Conservation (phyloP, 2,113 vertebrate genomes). For the Caracal caracal region DNA sequence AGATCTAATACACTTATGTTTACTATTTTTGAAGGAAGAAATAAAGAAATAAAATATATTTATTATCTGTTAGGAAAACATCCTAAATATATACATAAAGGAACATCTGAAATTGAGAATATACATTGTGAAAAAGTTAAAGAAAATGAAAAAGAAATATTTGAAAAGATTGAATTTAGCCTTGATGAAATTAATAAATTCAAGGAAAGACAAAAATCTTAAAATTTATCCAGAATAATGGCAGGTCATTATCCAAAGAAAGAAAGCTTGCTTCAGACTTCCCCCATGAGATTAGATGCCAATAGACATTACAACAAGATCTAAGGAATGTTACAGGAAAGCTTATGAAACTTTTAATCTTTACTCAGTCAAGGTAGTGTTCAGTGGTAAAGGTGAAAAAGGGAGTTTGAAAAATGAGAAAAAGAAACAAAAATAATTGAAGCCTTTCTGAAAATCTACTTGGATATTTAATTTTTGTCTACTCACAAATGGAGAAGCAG, state of each 20-base stretch:
- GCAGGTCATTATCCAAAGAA: not conserved
- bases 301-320: not conserved
- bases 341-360: not conserved
- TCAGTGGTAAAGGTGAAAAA: not conserved
- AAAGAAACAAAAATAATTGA: not conserved
- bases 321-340: not conserved
- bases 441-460: not conserved
- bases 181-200: constrained; percentile 5
- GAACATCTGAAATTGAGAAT: not conserved
- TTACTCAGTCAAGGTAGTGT: not conserved
- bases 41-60: not conserved
- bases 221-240: not conserved
- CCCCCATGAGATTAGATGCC: not conserved
- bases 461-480: not conserved
- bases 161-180: constrained; percentile 10
- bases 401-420: not conserved
- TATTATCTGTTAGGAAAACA: not conserved
- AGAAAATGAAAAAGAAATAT: not conserved
- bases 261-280: not conserved
- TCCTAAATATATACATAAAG: not conserved
- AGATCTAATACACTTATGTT: not conserved
- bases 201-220: not conserved
- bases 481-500: not conserved
- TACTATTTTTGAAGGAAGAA: not conserved
- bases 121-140: not conserved